Evolutionary conservation across 2,888 invertebrate genomes (phyloP), one percentile per base, ranked within the genome.

Genomic region (Cataglyphis cursor): DNA sequence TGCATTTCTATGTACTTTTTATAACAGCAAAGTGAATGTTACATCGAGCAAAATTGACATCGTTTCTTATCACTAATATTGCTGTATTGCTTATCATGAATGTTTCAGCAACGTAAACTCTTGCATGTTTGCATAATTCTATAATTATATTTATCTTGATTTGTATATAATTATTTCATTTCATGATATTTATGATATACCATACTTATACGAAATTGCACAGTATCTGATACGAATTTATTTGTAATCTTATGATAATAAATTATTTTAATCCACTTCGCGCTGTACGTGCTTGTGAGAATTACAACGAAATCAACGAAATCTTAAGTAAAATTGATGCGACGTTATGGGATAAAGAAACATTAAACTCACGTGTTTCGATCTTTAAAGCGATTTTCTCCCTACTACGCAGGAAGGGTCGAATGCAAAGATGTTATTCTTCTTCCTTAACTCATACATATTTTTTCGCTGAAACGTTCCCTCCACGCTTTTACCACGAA

Each of bases 381-480:
- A 89, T 83, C 84, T 84, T 80, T 61, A 86, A 83, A 88, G 86
- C 88, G 88, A 83, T 87, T 89, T 86, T 66, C 89, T 65, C 70
- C 86, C 81, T 41, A 10, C 31, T 38, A 38, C 10, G 18, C 18
- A n/a, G 61, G 82, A 72, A 76, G 88, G 85, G 83, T 80, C 81
- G 87, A 65, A 81, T 48, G 85, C 86, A 83, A 88, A 90, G 87
- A 90, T 86, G 90, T 88, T 88, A 86, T 90, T 88, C 90, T 87
- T 90, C 90, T 88, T 90, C 81, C 83, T 89, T 78, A 88, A 90
- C 88, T 90, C 90, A 90, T 90, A 90, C 89, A 90, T 90, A 90
- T 90, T 90, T 88, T 87, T 75, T 59, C 65, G 76, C 64, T 54
- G 76, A 82, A 85, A 78, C 82, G 82, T 82, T 74, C 87, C 90